These are phyloP conservation scores for Linurgus olivaceus DNA, from an alignment of 2,797 vertebrate species.

Conservation along the genomic window DNA sequence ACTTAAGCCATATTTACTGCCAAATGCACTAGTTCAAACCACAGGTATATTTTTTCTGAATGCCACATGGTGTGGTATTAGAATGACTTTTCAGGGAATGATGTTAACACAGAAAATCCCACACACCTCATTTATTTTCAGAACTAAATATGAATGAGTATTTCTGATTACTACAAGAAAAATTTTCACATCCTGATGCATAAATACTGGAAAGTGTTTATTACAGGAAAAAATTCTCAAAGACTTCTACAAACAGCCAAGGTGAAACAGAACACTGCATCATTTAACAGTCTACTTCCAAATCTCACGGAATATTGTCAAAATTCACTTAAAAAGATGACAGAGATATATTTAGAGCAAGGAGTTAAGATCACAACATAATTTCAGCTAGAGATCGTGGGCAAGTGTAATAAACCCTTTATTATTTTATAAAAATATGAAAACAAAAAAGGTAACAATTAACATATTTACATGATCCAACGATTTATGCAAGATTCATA, in stretches of 20 bases:
- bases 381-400: neutral
- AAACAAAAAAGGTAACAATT: neutral
- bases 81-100: neutral
- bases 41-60: neutral
- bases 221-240: neutral
- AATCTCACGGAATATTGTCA: neutral
- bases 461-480: neutral
- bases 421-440: neutral
- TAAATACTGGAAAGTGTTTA: neutral
- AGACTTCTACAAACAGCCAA: neutral
- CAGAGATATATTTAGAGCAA: neutral
- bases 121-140: neutral
- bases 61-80: neutral
- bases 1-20: neutral
- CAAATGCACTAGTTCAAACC: slow-evolving; percentile 15
- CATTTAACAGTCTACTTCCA: neutral
- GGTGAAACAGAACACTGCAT: neutral
- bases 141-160: neutral
- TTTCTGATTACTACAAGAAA: neutral
- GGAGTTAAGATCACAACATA: neutral
- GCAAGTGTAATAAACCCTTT: neutral
- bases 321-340: neutral
- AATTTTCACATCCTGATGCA: neutral
- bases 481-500: slow-evolving; percentile 1
- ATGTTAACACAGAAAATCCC: neutral